Evolutionary conservation across 2,797 vertebrate genomes (phyloP).

Genomic region (Momotus momota): DNA sequence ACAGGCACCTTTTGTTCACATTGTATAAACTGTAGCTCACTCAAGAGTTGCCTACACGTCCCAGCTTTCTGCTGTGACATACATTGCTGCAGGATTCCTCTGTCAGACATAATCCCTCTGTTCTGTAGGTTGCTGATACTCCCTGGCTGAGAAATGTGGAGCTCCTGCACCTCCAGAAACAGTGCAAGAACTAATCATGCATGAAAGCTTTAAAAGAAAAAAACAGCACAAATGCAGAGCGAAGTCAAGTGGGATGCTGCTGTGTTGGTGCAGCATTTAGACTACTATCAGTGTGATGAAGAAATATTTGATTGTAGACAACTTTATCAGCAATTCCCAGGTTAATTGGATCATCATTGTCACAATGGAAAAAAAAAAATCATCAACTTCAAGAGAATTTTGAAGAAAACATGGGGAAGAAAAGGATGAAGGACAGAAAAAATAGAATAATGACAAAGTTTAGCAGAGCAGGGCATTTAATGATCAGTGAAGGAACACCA

Average conservation of each 20-base stretch:
- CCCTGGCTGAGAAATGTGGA: neutral
- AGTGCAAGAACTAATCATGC: neutral
- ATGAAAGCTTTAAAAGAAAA: neutral
- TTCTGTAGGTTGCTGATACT: neutral
- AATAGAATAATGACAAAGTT: neutral
- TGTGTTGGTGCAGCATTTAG: neutral
- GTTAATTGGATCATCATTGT: neutral
- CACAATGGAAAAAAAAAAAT: neutral
- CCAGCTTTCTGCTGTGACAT: neutral
- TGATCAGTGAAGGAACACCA: neutral
- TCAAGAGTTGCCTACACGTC: neutral
- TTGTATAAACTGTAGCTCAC: neutral
- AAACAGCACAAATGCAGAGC: neutral
- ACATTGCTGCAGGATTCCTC: neutral
- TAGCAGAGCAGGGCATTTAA: neutral
- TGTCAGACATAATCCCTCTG: neutral
- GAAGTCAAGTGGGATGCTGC: neutral
- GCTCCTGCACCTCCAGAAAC: neutral
- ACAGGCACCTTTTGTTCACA: accelerated
- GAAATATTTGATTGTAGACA: neutral
- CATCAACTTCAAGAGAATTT: neutral
- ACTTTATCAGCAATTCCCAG: neutral
- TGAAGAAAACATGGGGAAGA: neutral
- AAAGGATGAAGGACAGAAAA: neutral
- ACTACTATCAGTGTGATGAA: neutral